phyloP scores from a whole-genome alignment of 2,113 vertebrate species.

The Pteronura brasiliensis region DNA sequence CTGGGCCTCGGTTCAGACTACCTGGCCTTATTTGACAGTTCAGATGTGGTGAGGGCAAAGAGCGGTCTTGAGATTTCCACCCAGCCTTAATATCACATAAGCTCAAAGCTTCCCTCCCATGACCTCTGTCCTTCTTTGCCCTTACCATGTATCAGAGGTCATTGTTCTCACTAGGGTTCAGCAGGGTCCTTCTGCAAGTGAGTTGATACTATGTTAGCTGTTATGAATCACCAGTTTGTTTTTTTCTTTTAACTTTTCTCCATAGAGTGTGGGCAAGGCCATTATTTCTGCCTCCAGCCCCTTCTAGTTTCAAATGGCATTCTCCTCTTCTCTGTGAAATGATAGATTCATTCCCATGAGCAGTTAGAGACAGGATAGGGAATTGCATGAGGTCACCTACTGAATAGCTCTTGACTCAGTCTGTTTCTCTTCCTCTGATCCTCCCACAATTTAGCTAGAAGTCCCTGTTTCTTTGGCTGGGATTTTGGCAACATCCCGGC shows the following conservation, averaged over 20 bases:
- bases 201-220: not conserved
- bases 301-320: not conserved
- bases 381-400: not conserved
- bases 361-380: not conserved
- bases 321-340: not conserved
- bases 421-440: not conserved
- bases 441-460: not conserved
- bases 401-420: not conserved
- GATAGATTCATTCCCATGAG: not conserved
- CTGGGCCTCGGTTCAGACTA: not conserved
- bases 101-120: not conserved
- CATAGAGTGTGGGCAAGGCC: not conserved
- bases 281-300: not conserved
- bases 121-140: not conserved
- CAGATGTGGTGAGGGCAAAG: not conserved
- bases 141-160: not conserved
- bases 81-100: not conserved
- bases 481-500: not conserved
- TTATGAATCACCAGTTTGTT: not conserved
- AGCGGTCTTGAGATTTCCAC: not conserved
- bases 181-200: not conserved
- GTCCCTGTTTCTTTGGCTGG: not conserved
- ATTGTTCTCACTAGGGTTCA: not conserved
- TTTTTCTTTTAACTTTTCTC: not conserved
- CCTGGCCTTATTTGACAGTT: not conserved